Evolutionary conservation across 2,113 vertebrate species (phyloP).

Genomic region (Baryphthengus martii): DNA sequence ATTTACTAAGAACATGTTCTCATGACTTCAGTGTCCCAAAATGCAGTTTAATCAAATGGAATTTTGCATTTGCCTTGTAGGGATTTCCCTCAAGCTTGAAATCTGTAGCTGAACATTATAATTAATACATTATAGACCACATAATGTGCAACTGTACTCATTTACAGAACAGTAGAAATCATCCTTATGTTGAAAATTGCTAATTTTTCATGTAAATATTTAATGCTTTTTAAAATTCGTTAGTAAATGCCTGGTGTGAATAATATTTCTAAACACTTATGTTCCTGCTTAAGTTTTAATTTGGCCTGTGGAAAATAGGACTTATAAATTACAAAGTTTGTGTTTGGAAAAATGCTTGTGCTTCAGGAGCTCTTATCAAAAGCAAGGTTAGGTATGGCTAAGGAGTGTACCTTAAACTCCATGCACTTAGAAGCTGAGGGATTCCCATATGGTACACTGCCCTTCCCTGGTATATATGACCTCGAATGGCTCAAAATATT

Average conservation of each 20-base stretch:
- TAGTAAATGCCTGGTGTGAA: not conserved
- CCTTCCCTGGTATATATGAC: not conserved
- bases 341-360: not conserved
- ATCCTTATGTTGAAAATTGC: not conserved
- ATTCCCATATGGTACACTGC: rapidly evolving
- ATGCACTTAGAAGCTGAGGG: not conserved
- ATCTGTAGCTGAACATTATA: not conserved
- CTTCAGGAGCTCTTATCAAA: not conserved
- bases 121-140: conserved; percentile 24
- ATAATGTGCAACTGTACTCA: not conserved
- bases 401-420: not conserved
- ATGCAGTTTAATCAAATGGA: not conserved
- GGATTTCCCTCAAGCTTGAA: conserved; percentile 13
- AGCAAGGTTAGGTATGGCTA: not conserved
- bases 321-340: not conserved
- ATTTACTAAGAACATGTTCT: conserved; percentile 3
- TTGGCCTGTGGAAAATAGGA: not conserved
- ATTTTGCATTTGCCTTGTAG: not conserved
- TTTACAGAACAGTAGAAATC: not conserved
- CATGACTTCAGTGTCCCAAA: not conserved
- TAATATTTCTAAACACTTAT: not conserved
- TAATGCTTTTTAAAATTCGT: not conserved
- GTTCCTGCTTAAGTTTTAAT: conserved; percentile 38
- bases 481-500: not conserved
- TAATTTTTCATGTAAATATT: conserved; percentile 22